phyloP scores from a whole-genome alignment of 2,113 vertebrate species.

The Esox niger region DNA sequence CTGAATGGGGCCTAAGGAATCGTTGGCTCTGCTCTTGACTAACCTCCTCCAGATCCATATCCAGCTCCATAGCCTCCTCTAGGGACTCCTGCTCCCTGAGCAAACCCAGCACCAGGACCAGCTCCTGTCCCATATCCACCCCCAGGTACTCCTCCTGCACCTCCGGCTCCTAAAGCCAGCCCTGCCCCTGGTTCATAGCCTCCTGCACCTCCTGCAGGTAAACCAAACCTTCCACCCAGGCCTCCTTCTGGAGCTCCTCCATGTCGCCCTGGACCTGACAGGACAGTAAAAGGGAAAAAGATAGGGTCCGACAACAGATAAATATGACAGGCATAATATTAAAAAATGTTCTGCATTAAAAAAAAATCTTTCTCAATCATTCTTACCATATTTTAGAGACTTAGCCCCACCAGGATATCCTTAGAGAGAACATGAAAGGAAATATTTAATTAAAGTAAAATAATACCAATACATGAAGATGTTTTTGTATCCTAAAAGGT shows the following conservation, averaged over 20 bases:
- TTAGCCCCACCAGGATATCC: slow-evolving; percentile 52
- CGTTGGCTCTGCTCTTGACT: slow-evolving; percentile 21
- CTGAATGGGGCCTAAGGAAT: slow-evolving; percentile 36
- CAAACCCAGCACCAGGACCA: slow-evolving; percentile 31
- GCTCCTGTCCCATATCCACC: slow-evolving; percentile 25
- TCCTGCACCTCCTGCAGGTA: not conserved
- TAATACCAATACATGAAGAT: too few species aligned
- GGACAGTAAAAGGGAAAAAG: too few species aligned
- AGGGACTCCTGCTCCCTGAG: slow-evolving; percentile 44
- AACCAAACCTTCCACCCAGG: not conserved
- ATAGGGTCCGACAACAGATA: too few species aligned
- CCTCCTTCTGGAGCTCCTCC: not conserved
- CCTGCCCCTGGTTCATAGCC: not conserved
- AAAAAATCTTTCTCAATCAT: not conserved
- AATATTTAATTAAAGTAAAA: slow-evolving; percentile 9
- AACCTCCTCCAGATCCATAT: slow-evolving; percentile 17
- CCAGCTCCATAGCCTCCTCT: slow-evolving; percentile 37
- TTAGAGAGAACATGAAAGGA: slow-evolving; percentile 19
- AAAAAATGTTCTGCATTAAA: not conserved
- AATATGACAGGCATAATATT: not conserved
- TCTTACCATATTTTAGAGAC: slow-evolving; percentile 49
- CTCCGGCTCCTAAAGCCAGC: too few species aligned
- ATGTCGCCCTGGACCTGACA: not conserved
- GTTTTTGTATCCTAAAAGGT: too few species aligned
- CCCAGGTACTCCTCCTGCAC: not conserved